phyloP scores from a whole-genome alignment of 2,113 vertebrate species.

The Orientallactaga bullata region DNA sequence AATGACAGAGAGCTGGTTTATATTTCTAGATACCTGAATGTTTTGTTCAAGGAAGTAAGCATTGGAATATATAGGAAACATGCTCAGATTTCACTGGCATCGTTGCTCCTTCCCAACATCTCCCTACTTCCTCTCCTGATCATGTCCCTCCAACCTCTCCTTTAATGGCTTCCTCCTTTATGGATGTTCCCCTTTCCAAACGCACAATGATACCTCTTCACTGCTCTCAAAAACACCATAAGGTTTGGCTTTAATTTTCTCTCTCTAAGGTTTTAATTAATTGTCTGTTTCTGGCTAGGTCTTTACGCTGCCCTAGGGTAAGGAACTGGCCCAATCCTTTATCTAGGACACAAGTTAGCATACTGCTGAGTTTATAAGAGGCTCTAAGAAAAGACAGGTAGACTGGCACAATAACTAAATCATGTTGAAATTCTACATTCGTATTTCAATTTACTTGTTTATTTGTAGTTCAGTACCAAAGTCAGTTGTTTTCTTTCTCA shows the following conservation, averaged over 20 bases:
- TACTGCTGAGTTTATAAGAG: background rate
- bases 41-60: background rate
- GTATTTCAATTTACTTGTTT: constrained; percentile 22
- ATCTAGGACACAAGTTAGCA: constrained; percentile 12
- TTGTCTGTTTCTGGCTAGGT: constrained; percentile 35
- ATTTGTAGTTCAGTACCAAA: background rate
- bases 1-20: background rate
- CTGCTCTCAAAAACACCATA: background rate
- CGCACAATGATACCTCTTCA: background rate
- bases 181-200: background rate
- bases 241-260: background rate
- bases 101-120: background rate
- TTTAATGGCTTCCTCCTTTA: background rate
- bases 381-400: constrained; percentile 13
- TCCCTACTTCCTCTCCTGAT: background rate
- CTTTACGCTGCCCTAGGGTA: constrained; percentile 26
- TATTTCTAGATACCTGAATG: background rate
- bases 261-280: constrained; percentile 10
- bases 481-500: constrained; percentile 19
- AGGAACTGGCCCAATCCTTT: constrained; percentile 2
- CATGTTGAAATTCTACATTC: constrained; percentile 32
- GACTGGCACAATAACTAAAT: constrained; percentile 60
- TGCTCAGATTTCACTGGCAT: background rate
- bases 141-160: no score
- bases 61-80: background rate